phyloP scores from a whole-genome alignment of 2,113 vertebrate genomes.

The Cavia porcellus region DNA sequence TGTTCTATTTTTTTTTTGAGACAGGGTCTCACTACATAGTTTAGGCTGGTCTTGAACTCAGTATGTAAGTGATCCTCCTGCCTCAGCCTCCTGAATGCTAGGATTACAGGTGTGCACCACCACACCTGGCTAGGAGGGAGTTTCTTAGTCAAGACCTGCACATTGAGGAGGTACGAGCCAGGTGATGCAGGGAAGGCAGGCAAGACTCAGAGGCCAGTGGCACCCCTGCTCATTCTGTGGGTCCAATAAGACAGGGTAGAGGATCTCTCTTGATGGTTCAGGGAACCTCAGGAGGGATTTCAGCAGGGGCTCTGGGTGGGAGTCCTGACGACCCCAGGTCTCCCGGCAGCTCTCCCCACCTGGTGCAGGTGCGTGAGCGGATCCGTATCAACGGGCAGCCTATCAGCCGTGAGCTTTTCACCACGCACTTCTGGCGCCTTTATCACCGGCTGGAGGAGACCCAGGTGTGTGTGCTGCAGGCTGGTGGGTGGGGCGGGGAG shows the following conservation, averaged over 20 bases:
- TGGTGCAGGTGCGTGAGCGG: conserved; percentile 97
- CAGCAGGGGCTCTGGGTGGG: background rate
- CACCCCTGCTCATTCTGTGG: background rate
- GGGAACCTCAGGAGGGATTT: background rate
- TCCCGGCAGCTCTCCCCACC: conserved; percentile 94
- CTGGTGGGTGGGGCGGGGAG: background rate
- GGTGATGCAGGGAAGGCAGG: background rate
- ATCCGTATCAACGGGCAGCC: conserved; percentile 96
- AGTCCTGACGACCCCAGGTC: conserved; percentile 40
- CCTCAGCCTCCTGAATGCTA: background rate
- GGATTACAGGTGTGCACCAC: background rate
- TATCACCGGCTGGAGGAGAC: conserved; percentile 93
- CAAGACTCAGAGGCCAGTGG: background rate
- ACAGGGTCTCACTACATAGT: background rate
- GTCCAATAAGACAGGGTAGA: background rate
- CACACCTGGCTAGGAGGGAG: background rate
- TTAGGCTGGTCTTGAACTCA: background rate
- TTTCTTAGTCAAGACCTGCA: background rate
- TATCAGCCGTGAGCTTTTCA: conserved; percentile 95
- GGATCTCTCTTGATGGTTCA: background rate
- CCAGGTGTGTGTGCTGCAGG: conserved; percentile 87
- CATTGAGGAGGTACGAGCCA: background rate
- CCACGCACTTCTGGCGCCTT: conserved; percentile 97
- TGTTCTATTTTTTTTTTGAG: too few relatives aligned
- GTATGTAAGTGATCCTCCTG: background rate